Percentiles rank a stretch among this genome's conserved stretches.
These are phyloP conservation scores for cattle (Bos taurus) DNA, from an alignment of 2,113 vertebrate species.

Conservation along the genomic window ARS-UCD2.0 NC_037344.1:3308001-3308500, in stretches of 20 bases:
- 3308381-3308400: background rate
- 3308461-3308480: background rate
- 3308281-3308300: background rate
- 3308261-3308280: background rate
- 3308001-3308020: background rate
- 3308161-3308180: background rate
- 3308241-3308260: background rate
- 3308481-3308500: rapidly evolving
- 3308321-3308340: background rate
- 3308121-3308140: background rate
- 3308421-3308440: background rate
- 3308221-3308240: background rate
- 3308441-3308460: background rate
- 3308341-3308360: background rate
- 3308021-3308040: background rate
- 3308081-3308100: background rate
- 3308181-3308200: background rate
- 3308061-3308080: background rate
- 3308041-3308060: background rate
- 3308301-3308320: background rate
- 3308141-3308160: background rate
- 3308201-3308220: background rate
- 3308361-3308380: background rate
- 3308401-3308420: background rate
- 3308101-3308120: background rate